These are phyloP conservation scores for Semotilus atromaculatus DNA, from an alignment of 2,797 vertebrate species.

Conservation along the genomic window DNA sequence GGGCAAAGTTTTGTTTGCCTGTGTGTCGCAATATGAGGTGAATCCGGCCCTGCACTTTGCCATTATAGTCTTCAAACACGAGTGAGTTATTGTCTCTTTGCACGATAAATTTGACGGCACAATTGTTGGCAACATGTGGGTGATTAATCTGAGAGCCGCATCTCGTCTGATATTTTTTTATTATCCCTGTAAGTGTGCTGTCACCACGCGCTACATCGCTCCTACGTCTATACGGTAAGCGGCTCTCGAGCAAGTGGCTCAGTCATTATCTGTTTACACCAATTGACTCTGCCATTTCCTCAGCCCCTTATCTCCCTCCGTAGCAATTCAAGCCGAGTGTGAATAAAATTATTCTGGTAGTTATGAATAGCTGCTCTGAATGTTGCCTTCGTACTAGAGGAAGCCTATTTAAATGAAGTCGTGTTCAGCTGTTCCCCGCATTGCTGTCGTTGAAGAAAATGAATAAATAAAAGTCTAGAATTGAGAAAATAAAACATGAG, in stretches of 20 bases:
- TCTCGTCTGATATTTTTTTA: conserved; percentile 52
- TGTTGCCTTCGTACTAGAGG: conserved; percentile 55
- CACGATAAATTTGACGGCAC: neutral
- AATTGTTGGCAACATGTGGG: conserved; percentile 25
- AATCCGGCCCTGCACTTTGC: neutral
- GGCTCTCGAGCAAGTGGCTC: conserved; percentile 56
- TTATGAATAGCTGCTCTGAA: conserved; percentile 63
- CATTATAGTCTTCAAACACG: conserved; percentile 17
- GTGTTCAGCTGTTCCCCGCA: conserved; percentile 56
- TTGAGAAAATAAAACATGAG: conserved; percentile 28
- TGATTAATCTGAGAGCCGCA: conserved; percentile 46
- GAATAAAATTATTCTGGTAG: conserved; percentile 58
- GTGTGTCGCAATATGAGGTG: neutral
- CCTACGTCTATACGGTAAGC: conserved; percentile 51
- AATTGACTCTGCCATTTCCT: conserved; percentile 60
- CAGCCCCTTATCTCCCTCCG: conserved; percentile 57
- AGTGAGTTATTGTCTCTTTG: conserved; percentile 30
- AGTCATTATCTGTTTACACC: conserved; percentile 63
- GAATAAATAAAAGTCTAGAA: conserved; percentile 47
- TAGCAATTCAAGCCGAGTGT: conserved; percentile 58
- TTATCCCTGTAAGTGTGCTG: conserved; percentile 54
- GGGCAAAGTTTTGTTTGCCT: neutral
- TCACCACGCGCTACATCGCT: conserved; percentile 44
- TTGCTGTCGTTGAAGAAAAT: conserved; percentile 28
- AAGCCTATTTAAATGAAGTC: conserved; percentile 55